Conservation (phyloP, 2,888 invertebrate genomes). For the Megastigmus dorsalis region DNA sequence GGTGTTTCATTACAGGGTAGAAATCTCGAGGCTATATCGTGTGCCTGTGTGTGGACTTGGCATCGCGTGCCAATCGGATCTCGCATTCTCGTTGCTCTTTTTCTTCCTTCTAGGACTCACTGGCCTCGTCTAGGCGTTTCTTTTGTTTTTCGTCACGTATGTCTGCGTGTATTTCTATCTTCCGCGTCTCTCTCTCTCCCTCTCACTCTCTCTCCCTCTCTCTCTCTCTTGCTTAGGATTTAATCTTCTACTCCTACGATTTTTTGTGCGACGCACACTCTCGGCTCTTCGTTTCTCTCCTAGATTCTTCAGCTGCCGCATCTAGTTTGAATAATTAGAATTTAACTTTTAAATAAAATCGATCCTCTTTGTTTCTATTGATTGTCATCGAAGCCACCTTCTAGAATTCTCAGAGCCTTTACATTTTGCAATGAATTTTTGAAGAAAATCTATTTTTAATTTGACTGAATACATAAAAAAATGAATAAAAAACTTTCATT, state of each 20-base stretch:
- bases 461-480: too few relatives aligned
- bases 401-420: too few relatives aligned
- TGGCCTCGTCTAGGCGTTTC: too few relatives aligned
- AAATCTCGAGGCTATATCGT: conserved; percentile 42
- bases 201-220: neutral
- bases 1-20: conserved; percentile 62
- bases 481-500: too few relatives aligned
- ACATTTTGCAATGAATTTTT: too few relatives aligned
- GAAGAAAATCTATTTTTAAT: too few relatives aligned
- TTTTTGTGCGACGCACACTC: conserved; percentile 10
- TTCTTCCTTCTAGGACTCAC: too few relatives aligned
- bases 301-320: conserved; percentile 30
- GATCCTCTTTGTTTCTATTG: too few relatives aligned
- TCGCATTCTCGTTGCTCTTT: neutral
- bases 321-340: conserved; percentile 43
- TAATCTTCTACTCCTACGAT: conserved; percentile 38
- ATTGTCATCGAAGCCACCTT: too few relatives aligned
- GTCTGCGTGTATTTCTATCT: too few relatives aligned
- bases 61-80: conserved; percentile 49
- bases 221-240: neutral
- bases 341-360: neutral
- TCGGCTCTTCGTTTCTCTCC: conserved; percentile 2
- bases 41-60: neutral
- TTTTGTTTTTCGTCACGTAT: too few relatives aligned
- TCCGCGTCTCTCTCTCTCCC: neutral